Percentiles rank a stretch among this genome's conserved stretches.
These are phyloP conservation scores for Caenorhabditis uteleia DNA, from an alignment of 2,888 invertebrate species.

Conservation along the genomic window DNA sequence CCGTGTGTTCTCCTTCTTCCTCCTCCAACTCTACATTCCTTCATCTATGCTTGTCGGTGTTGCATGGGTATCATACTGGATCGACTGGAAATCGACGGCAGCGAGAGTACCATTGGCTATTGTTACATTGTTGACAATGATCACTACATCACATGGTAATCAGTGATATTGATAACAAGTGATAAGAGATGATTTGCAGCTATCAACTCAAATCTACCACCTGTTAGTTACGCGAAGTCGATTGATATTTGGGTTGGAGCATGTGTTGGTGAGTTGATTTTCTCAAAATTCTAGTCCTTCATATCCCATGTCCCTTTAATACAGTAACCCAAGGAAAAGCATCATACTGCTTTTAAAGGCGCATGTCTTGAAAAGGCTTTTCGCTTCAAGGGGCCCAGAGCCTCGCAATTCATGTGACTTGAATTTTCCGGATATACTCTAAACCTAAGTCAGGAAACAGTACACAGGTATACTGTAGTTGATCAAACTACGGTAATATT, in stretches of 20 bases:
- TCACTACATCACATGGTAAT: conserved; percentile 67
- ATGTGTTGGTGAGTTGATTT: conserved; percentile 53
- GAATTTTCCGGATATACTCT: too few relatives aligned
- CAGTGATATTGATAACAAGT: background rate
- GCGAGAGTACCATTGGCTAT: conserved; percentile 69
- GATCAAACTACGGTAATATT: too few relatives aligned
- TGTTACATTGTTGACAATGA: conserved; percentile 69
- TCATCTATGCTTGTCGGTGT: conserved; percentile 60
- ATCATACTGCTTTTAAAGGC: too few relatives aligned
- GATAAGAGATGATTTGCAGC: conserved; percentile 35
- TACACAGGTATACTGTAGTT: too few relatives aligned
- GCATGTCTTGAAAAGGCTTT: too few relatives aligned
- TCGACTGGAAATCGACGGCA: conserved; percentile 69
- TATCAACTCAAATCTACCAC: conserved; percentile 69
- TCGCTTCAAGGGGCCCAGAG: too few relatives aligned
- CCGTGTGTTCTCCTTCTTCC: conserved; percentile 69
- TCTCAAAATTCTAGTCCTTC: background rate
- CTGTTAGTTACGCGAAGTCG: conserved; percentile 68
- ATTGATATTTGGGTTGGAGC: conserved; percentile 69
- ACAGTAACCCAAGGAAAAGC: too few relatives aligned
- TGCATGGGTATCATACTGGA: conserved; percentile 67
- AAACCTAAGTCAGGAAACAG: too few relatives aligned
- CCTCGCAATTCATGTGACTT: too few relatives aligned
- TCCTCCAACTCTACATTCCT: conserved; percentile 68
- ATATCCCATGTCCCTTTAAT: background rate